phyloP scores from a whole-genome alignment of 2,797 vertebrate genomes.

The Tapirus indicus region DNA sequence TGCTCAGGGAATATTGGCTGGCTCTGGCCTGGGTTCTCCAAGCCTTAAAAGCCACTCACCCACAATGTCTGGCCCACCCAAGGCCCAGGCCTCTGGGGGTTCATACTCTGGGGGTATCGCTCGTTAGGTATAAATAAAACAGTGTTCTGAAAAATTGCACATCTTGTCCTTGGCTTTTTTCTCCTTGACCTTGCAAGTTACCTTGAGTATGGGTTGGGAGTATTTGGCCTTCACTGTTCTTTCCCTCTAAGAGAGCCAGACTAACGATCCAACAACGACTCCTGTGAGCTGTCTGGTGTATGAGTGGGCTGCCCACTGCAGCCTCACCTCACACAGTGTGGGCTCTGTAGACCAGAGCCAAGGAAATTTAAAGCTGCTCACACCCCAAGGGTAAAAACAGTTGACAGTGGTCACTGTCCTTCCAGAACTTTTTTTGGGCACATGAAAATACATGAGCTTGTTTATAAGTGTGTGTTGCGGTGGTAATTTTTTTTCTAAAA shows the following conservation, averaged over 20 bases:
- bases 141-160: not conserved
- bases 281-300: not conserved
- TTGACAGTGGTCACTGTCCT: not conserved
- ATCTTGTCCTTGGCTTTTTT: constrained; percentile 14
- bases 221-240: not conserved
- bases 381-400: not conserved
- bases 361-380: not conserved
- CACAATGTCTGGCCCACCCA: not conserved
- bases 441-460: not conserved
- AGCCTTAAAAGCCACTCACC: not conserved
- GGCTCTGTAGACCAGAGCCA: not conserved
- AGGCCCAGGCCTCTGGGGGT: not conserved
- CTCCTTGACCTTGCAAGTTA: not conserved
- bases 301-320: not conserved
- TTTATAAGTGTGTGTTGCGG: not conserved
- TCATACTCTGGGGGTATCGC: not conserved
- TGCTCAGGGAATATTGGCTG: not conserved
- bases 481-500: not conserved
- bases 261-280: not conserved
- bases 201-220: not conserved
- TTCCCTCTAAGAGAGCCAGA: not conserved
- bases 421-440: not conserved
- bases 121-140: constrained; percentile 25
- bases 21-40: not conserved
- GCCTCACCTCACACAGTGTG: not conserved